Evolutionary conservation across 2,888 invertebrate species (phyloP).

Genomic region (Antheraea assamensis): DNA sequence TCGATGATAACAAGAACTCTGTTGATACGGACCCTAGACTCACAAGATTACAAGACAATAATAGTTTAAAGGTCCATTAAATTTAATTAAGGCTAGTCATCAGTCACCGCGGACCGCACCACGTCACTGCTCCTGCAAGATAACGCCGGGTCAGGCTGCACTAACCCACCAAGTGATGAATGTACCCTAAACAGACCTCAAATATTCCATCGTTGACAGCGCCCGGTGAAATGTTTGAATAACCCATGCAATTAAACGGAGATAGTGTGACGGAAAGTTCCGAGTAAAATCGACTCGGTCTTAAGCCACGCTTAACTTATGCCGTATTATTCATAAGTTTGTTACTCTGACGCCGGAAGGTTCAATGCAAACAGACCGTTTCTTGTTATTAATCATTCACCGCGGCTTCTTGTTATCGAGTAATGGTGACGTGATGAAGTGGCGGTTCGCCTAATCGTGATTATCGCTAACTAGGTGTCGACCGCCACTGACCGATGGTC

Average conservation of each 20-base stretch:
- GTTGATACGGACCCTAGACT: background rate
- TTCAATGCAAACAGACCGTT: slow-evolving; percentile 70
- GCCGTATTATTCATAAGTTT: slow-evolving; percentile 77
- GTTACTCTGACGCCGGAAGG: slow-evolving; percentile 61
- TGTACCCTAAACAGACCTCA: slow-evolving; percentile 76
- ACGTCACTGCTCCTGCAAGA: slow-evolving; percentile 73
- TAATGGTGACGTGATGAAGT: slow-evolving; percentile 71
- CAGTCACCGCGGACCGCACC: slow-evolving; percentile 72
- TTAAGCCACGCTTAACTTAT: slow-evolving; percentile 56
- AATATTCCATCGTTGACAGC: slow-evolving; percentile 71
- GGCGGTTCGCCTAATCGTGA: slow-evolving; percentile 70
- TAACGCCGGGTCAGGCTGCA: slow-evolving; percentile 79
- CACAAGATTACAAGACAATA: slow-evolving; percentile 18
- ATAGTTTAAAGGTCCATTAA: slow-evolving; percentile 63
- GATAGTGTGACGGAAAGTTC: slow-evolving; percentile 44
- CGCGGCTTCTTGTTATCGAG: slow-evolving; percentile 65
- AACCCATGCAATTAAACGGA: slow-evolving; percentile 68
- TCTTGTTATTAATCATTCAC: slow-evolving; percentile 75
- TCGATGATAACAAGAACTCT: background rate
- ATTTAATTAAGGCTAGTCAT: slow-evolving; percentile 80
- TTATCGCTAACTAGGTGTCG: slow-evolving; percentile 65
- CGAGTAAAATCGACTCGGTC: slow-evolving; percentile 64
- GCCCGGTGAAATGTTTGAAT: slow-evolving; percentile 64
- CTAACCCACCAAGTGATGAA: slow-evolving; percentile 71
- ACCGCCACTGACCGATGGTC: slow-evolving; percentile 53